phyloP scores from a whole-genome alignment of 2,113 vertebrate genomes.

The Oreochromis spilurus region DNA sequence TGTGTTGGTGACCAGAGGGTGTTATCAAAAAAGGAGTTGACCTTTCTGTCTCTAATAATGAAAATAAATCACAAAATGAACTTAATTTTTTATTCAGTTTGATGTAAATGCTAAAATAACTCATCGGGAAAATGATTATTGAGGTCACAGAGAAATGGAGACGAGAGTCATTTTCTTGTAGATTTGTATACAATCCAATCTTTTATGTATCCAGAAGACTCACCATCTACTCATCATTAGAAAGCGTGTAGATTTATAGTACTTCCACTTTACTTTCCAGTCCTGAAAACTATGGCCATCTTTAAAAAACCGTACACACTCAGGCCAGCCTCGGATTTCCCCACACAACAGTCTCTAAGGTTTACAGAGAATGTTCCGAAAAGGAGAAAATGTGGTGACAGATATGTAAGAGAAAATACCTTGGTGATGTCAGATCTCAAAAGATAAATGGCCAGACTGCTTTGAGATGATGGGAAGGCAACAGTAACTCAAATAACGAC shows the following conservation, averaged over 20 bases:
- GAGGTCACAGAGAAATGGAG: rapidly evolving
- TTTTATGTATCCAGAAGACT: background rate
- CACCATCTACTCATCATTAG: rapidly evolving
- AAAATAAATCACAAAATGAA: background rate
- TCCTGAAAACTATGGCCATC: background rate
- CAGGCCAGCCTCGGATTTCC: background rate
- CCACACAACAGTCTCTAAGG: background rate
- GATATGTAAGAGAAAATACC: background rate
- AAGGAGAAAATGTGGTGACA: background rate
- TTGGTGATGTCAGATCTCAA: rapidly evolving
- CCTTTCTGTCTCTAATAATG: background rate
- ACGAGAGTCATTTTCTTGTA: background rate
- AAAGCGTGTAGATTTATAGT: background rate
- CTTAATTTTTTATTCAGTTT: background rate
- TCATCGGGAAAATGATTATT: rapidly evolving
- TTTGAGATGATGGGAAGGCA: background rate
- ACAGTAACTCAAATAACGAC: background rate
- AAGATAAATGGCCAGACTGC: background rate
- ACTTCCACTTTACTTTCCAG: background rate
- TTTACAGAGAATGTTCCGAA: rapidly evolving
- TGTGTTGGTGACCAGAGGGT: background rate
- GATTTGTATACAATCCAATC: rapidly evolving
- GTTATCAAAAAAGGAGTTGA: background rate
- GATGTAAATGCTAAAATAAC: background rate
- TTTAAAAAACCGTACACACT: background rate